Conservation (phyloP, 35 echinoderm and acorn worm genomes). For the Stichopus chloronotus region DNA sequence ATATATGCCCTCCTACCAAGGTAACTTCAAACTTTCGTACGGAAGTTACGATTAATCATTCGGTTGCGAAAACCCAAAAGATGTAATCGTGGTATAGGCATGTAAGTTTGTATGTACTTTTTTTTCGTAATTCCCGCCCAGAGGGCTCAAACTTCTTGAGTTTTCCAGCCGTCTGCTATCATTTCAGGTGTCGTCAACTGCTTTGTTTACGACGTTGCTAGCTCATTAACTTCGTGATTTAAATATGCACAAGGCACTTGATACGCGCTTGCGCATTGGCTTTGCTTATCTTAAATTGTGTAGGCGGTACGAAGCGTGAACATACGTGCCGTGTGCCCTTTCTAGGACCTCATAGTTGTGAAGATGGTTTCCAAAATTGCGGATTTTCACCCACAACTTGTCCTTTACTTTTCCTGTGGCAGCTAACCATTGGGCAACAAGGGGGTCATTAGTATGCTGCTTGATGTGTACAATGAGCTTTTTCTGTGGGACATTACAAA, state of each 20-base stretch:
- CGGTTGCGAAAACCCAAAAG: not conserved
- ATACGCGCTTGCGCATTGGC: not conserved
- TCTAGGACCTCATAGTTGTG: constrained; percentile 66
- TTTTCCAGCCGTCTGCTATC: not conserved
- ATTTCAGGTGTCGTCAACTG: not conserved
- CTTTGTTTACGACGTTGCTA: not conserved
- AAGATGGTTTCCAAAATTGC: constrained; percentile 68
- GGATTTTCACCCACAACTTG: constrained; percentile 38
- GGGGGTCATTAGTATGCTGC: constrained; percentile 44
- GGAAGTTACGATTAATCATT: not conserved
- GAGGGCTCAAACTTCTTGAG: not conserved
- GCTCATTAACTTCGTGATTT: not conserved
- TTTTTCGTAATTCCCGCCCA: constrained; percentile 37
- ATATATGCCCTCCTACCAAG: not conserved
- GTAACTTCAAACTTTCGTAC: not conserved
- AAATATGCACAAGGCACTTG: constrained; percentile 22
- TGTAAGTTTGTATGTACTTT: not conserved
- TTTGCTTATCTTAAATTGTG: too few relatives aligned
- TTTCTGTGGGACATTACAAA: constrained; percentile 40
- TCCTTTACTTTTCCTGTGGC: constrained; percentile 42
- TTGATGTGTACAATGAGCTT: constrained; percentile 45
- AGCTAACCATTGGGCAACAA: constrained; percentile 59
- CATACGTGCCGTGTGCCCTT: constrained; percentile 37
- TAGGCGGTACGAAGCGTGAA: not conserved
- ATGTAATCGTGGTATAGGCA: not conserved